Evolutionary conservation across 53 echinoderm and acorn worm species (phyloP), one percentile per base, ranked within the genome.

Genomic region (Temnopleurus reevesii): DNA sequence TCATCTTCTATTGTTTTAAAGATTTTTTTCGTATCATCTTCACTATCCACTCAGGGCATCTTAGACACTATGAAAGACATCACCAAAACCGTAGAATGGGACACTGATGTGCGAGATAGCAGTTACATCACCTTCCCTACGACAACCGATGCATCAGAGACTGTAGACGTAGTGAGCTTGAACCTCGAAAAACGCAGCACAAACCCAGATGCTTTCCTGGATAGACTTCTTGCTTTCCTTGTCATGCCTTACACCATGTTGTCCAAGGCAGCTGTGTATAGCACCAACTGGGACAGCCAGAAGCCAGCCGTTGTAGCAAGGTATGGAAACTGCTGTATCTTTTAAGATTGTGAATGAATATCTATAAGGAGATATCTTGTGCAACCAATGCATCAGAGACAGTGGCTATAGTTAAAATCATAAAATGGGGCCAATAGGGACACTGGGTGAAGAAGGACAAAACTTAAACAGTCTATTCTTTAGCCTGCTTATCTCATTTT

Each of bases 11-110:
- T n/a, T n/a, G n/a, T n/a, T n/a, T n/a, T n/a, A n/a, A n/a, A n/a
- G n/a, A n/a, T n/a, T n/a, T n/a, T n/a, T 49, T 49, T 49, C 15
- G 15, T 15, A 12, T 49, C 49, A 49, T 49, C 15, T 1, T 15
- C 49, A 71, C 43, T 28, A 28, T 12, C 23, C 49, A 17, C 2
- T 7, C 57, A 96, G 96, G 92, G 86, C 25, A 91, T 96, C 55
- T 28, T 95, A 49, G 92, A 93, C 3, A 95, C 92, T 5, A 55
- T 96, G 82, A 90, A 89, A 83, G 95, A 93, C 82, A 93, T 93
- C 13, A 91, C 86, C 53, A 93, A 93, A 49, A 80, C 85, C 47
- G 25, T 53, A 9, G 96, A 96, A 59, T 96, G 96, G 96, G 93
- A 96, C 77, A 76, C 77, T 3, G 53, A 87, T 8, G 90, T 95